Conservation (phyloP, 2,888 invertebrate species). For the Sinodicranocentrus sp. region DNA sequence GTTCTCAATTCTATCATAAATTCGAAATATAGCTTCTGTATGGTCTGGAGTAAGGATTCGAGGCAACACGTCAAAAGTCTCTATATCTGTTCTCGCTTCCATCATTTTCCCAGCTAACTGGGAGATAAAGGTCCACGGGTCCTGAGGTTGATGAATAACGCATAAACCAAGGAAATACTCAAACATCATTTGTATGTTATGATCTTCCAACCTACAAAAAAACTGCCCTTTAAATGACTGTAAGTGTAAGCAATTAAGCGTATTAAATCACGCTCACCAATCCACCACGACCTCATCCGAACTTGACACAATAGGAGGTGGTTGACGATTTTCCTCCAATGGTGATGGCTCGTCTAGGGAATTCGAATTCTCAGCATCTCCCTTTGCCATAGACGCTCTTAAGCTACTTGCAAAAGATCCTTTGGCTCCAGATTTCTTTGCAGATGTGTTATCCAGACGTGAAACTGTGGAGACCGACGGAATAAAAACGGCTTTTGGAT, state of each 20-base stretch:
- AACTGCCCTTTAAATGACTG: background rate
- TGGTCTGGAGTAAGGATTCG: slow-evolving; percentile 62
- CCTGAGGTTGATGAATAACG: slow-evolving; percentile 43
- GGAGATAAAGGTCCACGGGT: slow-evolving; percentile 60
- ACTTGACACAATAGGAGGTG: slow-evolving; percentile 60
- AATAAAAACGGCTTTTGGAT: slow-evolving; percentile 53
- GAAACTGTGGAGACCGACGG: slow-evolving; percentile 31
- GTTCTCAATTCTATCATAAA: slow-evolving; percentile 67
- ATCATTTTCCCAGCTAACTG: slow-evolving; percentile 51
- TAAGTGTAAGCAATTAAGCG: background rate
- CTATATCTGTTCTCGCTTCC: slow-evolving; percentile 40
- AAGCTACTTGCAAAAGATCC: background rate
- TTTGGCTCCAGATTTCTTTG: background rate
- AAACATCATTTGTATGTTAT: slow-evolving; percentile 70
- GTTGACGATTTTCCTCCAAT: slow-evolving; percentile 41
- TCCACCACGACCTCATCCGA: slow-evolving; percentile 61
- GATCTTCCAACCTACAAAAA: slow-evolving; percentile 44
- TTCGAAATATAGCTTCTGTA: slow-evolving; percentile 63
- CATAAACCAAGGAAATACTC: slow-evolving; percentile 66
- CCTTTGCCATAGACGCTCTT: background rate
- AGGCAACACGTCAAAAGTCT: slow-evolving; percentile 51
- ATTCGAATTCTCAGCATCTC: background rate
- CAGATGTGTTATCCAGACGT: background rate
- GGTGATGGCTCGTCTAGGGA: slow-evolving; percentile 48
- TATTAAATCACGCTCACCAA: slow-evolving; percentile 41